Base-by-base conservation (phyloP, 2,888 invertebrate genomes). In the Thereva nobilitata region DNA sequence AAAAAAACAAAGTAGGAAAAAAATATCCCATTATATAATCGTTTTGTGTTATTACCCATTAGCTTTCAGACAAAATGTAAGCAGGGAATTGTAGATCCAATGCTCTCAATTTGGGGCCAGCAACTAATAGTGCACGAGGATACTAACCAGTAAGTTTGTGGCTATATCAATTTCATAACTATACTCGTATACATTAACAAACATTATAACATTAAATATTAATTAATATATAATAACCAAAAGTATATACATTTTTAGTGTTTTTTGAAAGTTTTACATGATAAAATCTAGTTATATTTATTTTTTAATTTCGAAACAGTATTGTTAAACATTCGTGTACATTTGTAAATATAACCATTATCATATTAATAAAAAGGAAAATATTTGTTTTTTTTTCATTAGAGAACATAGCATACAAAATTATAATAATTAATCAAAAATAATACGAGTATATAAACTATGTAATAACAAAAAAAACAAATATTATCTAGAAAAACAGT, bases 71-170 rank as follows among this genome's bases (percentile, higher is more conserved):
- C 89, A 85, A 89, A 89, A 85, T 87, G 88, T 86, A 93, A 93
- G 89, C 92, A 92, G 88, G 94, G 94, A 89, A 93, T 94, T 89
- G 92, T 94, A 89, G 94, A 95, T 89, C 95, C 94, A 86, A 94
- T 95, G 93, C 92, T 95, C 86, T 93, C 92, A 86, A 95, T 95
- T 86, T 95, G 95, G 95, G 95, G 94, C 86, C 94, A 95, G 87
- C 94, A 94, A 89, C 92, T 94, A 87, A 93, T 94, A 87, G 92
- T 94, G 85, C 93, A 93, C 90, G 94, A 94, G 90, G 94, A 95
- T 86, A 93, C 93, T 82, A 92, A 93, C 86, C 93, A 93, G 94
- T 95, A 92, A 92, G 93, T 93, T 82, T 80, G 81, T 71, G 72
- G 68, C 50, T 71, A 67, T 23, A 23, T 64, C 53, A 64, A 64